Evolutionary conservation across 2,888 invertebrate species (phyloP).

Genomic region (Melanchra persicariae): DNA sequence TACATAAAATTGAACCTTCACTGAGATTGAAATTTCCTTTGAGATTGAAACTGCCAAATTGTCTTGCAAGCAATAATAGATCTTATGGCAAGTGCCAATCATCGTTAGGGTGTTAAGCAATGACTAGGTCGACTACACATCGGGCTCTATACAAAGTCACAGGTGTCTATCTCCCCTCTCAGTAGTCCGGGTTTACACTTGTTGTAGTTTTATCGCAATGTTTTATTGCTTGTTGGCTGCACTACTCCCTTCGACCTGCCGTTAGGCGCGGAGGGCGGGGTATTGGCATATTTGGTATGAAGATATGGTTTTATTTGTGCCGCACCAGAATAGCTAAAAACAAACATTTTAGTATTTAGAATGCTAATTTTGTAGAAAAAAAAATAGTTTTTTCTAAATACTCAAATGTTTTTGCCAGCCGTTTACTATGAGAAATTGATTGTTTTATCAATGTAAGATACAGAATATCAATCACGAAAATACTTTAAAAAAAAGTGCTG

Average conservation of each 20-base stretch:
- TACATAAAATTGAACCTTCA: not conserved
- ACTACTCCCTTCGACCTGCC: not conserved
- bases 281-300: not conserved
- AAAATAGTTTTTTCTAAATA: no score
- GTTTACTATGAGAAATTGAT: no score
- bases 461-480: not conserved
- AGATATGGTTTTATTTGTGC: no score
- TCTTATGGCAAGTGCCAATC: not conserved
- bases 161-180: not conserved
- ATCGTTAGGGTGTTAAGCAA: not conserved
- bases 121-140: not conserved
- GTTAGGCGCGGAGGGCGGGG: no score
- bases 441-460: not conserved
- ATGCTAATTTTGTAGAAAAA: no score
- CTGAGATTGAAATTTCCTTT: not conserved
- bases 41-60: no score
- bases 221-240: conserved; percentile 29
- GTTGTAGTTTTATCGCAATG: conserved; percentile 24
- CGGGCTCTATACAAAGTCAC: no score
- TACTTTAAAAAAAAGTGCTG: no score
- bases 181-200: not conserved
- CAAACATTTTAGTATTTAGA: no score
- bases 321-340: no score
- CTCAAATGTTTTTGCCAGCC: no score
- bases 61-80: no score